A percentile compares a stretch with the other conserved stretches of the same genome.
Evolutionary conservation across 2,888 invertebrate species (phyloP).

Genomic region (Halictus quadricinctus): DNA sequence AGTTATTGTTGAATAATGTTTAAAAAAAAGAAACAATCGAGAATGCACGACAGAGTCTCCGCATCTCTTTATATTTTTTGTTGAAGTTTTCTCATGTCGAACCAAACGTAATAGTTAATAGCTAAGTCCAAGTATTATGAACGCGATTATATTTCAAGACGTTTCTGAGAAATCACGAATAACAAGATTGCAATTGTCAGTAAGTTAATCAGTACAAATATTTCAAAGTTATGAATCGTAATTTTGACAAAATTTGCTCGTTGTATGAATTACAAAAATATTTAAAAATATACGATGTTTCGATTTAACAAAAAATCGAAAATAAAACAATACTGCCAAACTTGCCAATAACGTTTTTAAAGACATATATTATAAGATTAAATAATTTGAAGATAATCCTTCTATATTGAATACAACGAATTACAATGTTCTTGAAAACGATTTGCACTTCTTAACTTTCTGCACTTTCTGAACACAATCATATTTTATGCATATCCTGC

Average conservation of each 20-base stretch:
- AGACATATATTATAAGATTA: conserved; percentile 1
- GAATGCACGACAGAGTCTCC: conserved; percentile 20
- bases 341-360: conserved; percentile 32
- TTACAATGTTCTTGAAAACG: conserved; percentile 24
- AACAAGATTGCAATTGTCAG: conserved; percentile 42
- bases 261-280: conserved; percentile 35
- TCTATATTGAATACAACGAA: conserved; percentile 54
- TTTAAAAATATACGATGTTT: conserved; percentile 28
- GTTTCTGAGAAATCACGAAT: conserved; percentile 27
- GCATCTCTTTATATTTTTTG: conserved; percentile 30
- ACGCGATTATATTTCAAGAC: conserved; percentile 24
- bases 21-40: conserved; percentile 3
- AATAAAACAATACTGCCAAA: not conserved
- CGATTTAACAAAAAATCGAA: not conserved
- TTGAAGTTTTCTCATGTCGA: conserved; percentile 17
- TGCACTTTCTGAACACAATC: conserved; percentile 37
- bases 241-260: conserved; percentile 25
- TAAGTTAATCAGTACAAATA: conserved; percentile 53
- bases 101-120: conserved; percentile 18
- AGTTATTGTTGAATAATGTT: conserved; percentile 45
- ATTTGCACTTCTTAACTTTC: conserved; percentile 41
- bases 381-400: conserved; percentile 15
- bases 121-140: conserved; percentile 14
- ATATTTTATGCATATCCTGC: conserved; percentile 29
- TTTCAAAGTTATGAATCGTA: conserved; percentile 35